Evolutionary conservation across 2,797 vertebrate species (phyloP).

Genomic region (Malacoctenus gilli): DNA sequence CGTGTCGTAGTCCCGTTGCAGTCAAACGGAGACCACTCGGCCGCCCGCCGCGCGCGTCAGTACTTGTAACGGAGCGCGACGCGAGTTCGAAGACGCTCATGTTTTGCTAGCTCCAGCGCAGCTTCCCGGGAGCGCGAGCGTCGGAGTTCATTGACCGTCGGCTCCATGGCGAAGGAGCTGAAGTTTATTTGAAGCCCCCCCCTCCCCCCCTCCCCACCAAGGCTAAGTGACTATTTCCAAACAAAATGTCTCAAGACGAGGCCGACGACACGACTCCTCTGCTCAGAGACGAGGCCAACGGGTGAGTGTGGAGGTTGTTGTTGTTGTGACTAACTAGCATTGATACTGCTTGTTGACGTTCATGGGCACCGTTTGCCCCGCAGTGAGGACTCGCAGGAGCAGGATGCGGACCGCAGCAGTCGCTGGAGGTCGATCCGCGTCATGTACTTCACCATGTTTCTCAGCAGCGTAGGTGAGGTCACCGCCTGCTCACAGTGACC

Average conservation of each 20-base stretch:
- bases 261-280: constrained; percentile 72
- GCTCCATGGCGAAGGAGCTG: constrained; percentile 56
- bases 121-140: constrained; percentile 2
- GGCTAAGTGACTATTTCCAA: too few relatives aligned
- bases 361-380: too few relatives aligned
- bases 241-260: constrained; percentile 72
- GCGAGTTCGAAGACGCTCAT: background rate
- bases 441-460: constrained; percentile 98
- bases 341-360: constrained; percentile 11
- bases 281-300: constrained; percentile 70
- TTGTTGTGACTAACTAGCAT: too few relatives aligned
- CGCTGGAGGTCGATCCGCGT: constrained; percentile 94
- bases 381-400: constrained; percentile 80
- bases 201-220: too few relatives aligned
- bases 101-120: constrained; percentile 1
- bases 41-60: too few relatives aligned
- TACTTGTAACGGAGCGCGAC: too few relatives aligned
- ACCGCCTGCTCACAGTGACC: background rate
- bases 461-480: constrained; percentile 95
- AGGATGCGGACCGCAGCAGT: constrained; percentile 83
- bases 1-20: too few relatives aligned
- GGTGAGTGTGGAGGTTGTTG: too few relatives aligned
- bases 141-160: constrained; percentile 39
- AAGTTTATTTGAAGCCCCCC: too few relatives aligned
- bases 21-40: too few relatives aligned